phyloP scores from a whole-genome alignment of 2,888 invertebrate genomes.

The Dione vanillae region DNA sequence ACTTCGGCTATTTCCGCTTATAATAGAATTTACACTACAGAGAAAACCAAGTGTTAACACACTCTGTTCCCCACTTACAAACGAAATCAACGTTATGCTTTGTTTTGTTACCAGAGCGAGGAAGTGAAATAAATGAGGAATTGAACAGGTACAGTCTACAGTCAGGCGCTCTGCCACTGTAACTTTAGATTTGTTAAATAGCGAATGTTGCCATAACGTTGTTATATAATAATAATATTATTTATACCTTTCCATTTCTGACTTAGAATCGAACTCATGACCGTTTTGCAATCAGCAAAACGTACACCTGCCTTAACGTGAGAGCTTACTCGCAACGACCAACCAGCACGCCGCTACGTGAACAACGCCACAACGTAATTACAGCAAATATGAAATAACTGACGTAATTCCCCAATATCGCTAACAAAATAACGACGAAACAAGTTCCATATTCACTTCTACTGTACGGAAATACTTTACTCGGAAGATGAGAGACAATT shows the following conservation, averaged over 20 bases:
- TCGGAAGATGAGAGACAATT: neutral
- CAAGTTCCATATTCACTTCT: neutral
- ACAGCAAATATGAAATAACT: slow-evolving; percentile 8
- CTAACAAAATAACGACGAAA: neutral
- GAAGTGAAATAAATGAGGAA: neutral
- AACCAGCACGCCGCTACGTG: neutral
- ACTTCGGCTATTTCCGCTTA: too few species aligned
- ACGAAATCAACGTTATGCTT: neutral
- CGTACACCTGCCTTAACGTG: neutral
- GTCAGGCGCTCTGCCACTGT: too few species aligned
- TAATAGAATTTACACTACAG: neutral
- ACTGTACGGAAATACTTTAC: neutral
- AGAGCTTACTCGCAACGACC: neutral
- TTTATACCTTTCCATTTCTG: too few species aligned
- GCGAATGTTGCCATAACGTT: too few species aligned
- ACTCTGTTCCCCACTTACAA: neutral
- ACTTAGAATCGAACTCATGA: neutral
- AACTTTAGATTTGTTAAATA: too few species aligned
- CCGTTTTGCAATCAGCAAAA: neutral
- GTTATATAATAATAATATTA: too few species aligned
- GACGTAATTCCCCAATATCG: neutral
- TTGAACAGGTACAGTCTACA: too few species aligned
- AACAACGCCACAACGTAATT: slow-evolving; percentile 5
- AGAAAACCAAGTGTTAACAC: neutral
- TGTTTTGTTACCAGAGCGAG: neutral